phyloP scores from a whole-genome alignment of 2,888 invertebrate species.

The Trachelus iudaicus region DNA sequence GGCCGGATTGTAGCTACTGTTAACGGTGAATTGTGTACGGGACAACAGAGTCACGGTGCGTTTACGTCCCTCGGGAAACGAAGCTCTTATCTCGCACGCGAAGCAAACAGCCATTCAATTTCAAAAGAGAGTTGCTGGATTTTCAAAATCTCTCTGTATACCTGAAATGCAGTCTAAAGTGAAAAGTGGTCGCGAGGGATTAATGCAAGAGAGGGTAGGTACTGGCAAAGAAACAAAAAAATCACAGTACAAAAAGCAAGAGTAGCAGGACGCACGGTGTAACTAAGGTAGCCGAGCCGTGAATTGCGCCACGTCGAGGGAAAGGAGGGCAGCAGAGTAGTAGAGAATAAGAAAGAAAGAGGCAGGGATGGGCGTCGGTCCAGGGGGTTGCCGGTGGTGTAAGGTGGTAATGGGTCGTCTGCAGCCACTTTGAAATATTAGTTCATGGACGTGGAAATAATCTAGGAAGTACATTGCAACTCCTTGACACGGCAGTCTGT shows the following conservation, averaged over 20 bases:
- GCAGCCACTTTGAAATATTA: slow-evolving; percentile 1
- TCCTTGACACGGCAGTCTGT: neutral
- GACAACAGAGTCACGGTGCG: neutral
- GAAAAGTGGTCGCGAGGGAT: neutral
- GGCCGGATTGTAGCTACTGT: neutral
- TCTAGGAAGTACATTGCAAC: neutral
- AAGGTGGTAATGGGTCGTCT: neutral
- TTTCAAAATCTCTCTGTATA: neutral
- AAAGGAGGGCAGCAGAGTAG: neutral
- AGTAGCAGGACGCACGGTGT: neutral
- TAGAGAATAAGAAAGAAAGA: neutral
- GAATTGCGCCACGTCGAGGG: neutral
- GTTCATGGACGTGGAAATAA: slow-evolving; percentile 2
- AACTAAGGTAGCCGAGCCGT: neutral
- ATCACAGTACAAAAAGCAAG: neutral
- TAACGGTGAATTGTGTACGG: neutral
- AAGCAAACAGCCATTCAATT: neutral
- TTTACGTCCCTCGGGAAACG: neutral
- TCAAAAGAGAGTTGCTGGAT: neutral
- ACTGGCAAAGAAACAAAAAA: neutral
- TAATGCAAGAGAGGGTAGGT: neutral
- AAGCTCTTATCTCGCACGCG: neutral
- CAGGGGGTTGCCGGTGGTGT: neutral
- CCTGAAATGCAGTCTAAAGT: neutral
- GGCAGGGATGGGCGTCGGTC: neutral